Evolutionary conservation across 2,797 vertebrate genomes (phyloP), one percentile per base, ranked within the genome.

Genomic region (Siniperca undulata): DNA sequence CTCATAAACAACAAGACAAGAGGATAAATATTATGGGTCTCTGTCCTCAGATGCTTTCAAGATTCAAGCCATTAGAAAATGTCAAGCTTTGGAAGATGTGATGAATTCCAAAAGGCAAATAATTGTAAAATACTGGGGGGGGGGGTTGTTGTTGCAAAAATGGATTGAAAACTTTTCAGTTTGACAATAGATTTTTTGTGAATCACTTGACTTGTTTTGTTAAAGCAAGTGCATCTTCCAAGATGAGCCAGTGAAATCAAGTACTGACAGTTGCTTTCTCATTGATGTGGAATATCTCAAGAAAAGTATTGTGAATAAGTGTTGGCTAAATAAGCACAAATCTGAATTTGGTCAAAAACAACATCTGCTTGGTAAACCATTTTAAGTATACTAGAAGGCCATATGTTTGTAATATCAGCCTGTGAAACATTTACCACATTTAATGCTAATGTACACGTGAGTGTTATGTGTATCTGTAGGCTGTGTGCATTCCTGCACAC

Each of bases 1-100:
- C 50, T 86, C 78, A 86, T 88, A 87, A 84, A 89, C 73, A 90
- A 78, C 4, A 74, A 50, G 84, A 85, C 80, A 64, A 46, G 46
- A 74, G 19, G 64, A 87, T 89, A 84, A 91, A 91, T 88, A 86
- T 75, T 81, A 69, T 85, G 60, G 53, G 52, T 70, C 71, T 76
- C 22, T 70, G 53, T 84, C 46, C 50, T 59, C 62, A 62, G 62
- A 82, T 69, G 52, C 58, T 64, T 83, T 61, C 22, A 66, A 55
- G 64, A 71, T 40, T 52, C n/a, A 74, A 67, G 71, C 67, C 27
- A 50, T 80, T 64, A n/a, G 55, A 64, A 69, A 59, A 76, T 40
- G 52, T 70, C 61, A 71, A 64, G 55, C 22, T 70, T 46, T 48
- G 46, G 52, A 76, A 60, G 50, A 75, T 86, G 34, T 56, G 19